Evolutionary conservation across 2,888 invertebrate genomes (phyloP).

Genomic region (Pachycephus smyrnensis): DNA sequence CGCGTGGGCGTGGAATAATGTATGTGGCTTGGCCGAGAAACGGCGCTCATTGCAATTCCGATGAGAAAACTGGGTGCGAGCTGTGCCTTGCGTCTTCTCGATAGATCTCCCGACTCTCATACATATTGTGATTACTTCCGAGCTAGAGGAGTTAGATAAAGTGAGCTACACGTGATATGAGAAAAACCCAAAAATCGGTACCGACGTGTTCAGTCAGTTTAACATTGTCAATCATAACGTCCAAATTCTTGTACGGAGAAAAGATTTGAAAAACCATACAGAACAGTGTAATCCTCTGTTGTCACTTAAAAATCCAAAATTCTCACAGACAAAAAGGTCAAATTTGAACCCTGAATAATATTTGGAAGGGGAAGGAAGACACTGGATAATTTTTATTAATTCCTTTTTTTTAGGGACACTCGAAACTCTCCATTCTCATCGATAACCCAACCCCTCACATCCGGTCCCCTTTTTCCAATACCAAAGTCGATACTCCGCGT

Average conservation of each 20-base stretch:
- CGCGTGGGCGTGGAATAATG: slow-evolving; percentile 44
- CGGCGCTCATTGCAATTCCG: slow-evolving; percentile 60
- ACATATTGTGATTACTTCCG: slow-evolving; percentile 64
- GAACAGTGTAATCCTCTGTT: too few relatives aligned
- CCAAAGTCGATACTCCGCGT: slow-evolving; percentile 10
- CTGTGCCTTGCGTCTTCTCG: slow-evolving; percentile 49
- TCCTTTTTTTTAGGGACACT: neutral
- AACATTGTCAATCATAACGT: neutral
- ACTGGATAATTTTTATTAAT: too few relatives aligned
- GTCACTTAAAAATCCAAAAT: too few relatives aligned
- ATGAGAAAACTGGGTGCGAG: slow-evolving; percentile 57
- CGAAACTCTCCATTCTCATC: neutral
- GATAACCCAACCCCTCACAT: neutral
- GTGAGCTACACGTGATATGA: neutral
- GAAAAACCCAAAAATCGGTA: slow-evolving; percentile 1
- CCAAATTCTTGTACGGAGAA: too few relatives aligned
- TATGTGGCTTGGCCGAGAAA: slow-evolving; percentile 50
- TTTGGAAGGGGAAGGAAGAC: too few relatives aligned
- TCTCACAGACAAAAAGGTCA: too few relatives aligned
- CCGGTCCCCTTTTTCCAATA: neutral
- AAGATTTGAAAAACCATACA: too few relatives aligned
- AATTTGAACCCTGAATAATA: too few relatives aligned
- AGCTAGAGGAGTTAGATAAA: slow-evolving; percentile 30
- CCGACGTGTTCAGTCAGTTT: neutral
- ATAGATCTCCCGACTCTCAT: slow-evolving; percentile 50